Conservation (phyloP, 2,113 vertebrate species). For the Raphicerus campestris region DNA sequence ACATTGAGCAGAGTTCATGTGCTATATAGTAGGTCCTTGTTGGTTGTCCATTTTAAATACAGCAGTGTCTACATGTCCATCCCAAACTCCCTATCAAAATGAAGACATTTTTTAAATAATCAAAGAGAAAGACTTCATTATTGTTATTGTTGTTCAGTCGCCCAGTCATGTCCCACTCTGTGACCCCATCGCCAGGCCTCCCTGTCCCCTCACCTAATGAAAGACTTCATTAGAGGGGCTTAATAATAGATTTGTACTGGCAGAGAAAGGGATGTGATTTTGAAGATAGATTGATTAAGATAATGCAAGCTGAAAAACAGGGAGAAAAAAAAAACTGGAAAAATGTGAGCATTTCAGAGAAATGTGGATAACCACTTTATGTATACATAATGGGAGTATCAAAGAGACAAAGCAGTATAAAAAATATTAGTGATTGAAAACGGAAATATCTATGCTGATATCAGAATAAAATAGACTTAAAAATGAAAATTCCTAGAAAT, state of each 20-base stretch:
- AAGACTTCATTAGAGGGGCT: neutral
- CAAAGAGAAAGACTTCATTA: neutral
- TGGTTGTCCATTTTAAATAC: neutral
- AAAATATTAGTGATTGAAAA: neutral
- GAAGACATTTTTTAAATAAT: neutral
- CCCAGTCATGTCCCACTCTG: neutral
- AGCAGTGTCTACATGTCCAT: neutral
- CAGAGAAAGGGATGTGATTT: neutral
- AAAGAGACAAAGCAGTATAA: neutral
- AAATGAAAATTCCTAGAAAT: neutral
- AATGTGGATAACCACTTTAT: neutral
- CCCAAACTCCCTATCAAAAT: neutral
- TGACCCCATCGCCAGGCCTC: neutral
- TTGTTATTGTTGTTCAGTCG: neutral
- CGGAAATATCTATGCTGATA: neutral
- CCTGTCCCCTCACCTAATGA: neutral
- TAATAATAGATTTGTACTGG: neutral
- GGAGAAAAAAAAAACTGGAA: neutral
- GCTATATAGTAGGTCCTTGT: neutral
- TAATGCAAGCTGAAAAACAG: neutral
- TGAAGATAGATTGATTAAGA: neutral
- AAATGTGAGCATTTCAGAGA: neutral
- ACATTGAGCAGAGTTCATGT: neutral
- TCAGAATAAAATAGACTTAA: neutral
- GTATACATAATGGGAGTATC: neutral